phyloP scores from a whole-genome alignment of 35 echinoderm and acorn worm genomes.

The Lytechinus variegatus region DNA sequence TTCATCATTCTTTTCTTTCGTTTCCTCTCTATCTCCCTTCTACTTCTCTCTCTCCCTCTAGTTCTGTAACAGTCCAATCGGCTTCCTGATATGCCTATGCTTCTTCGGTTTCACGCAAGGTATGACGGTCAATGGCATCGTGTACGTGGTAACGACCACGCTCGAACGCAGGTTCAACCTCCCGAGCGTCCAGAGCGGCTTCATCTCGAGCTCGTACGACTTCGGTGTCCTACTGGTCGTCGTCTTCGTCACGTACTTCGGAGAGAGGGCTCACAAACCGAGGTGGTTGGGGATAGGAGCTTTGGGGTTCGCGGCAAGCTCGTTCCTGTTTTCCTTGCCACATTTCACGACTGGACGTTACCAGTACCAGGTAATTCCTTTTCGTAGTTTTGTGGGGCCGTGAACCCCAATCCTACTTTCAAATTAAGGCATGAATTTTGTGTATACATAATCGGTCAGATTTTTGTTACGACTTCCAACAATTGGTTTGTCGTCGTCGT shows the following conservation, averaged over 20 bases:
- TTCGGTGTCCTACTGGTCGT: constrained; percentile 69
- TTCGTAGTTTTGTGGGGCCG: no score
- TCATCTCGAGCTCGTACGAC: constrained; percentile 75
- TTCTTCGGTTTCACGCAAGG: constrained; percentile 69
- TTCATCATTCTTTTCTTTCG: no score
- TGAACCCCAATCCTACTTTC: no score
- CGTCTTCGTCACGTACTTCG: constrained; percentile 79
- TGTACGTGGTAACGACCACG: constrained; percentile 72
- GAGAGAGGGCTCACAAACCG: constrained; percentile 74
- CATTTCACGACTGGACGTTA: constrained; percentile 69
- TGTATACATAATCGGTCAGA: no score
- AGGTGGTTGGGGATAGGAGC: constrained; percentile 77
- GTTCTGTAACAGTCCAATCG: constrained; percentile 62
- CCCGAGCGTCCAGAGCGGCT: constrained; percentile 68
- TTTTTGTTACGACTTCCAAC: no score
- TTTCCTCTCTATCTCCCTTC: no score
- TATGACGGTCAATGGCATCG: constrained; percentile 72
- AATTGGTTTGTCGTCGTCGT: no score
- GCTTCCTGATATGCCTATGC: constrained; percentile 62
- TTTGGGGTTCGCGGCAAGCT: constrained; percentile 66
- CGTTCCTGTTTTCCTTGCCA: constrained; percentile 73
- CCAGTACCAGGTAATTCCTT: constrained; percentile 38
- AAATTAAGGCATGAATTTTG: no score
- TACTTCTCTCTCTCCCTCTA: neutral
- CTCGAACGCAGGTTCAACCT: constrained; percentile 74